Percentiles rank a stretch among this genome's conserved stretches.
Conservation (phyloP, 1,140 invertebrate genomes). For the Pantala flavescens region DNA sequence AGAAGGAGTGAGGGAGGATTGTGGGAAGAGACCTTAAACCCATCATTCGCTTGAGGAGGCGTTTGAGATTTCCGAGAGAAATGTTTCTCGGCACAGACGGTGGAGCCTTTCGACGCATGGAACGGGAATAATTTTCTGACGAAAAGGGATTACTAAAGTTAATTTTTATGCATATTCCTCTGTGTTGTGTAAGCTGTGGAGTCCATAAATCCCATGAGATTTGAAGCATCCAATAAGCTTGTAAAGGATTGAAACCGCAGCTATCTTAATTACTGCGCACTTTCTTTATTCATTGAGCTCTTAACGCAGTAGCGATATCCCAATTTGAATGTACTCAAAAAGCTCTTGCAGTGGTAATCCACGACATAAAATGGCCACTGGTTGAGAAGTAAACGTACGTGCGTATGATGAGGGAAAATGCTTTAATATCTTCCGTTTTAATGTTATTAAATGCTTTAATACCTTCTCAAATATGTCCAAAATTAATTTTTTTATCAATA, state of each 20-base stretch:
- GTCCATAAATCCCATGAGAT: slow-evolving; percentile 5
- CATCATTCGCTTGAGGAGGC: slow-evolving; percentile 3
- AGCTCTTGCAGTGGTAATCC: too few relatives aligned
- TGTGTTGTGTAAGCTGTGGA: background rate
- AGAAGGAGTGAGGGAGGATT: background rate
- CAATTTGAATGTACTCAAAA: too few relatives aligned
- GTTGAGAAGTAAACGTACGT: too few relatives aligned
- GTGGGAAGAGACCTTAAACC: background rate
- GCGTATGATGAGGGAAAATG: too few relatives aligned
- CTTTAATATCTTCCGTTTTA: too few relatives aligned
- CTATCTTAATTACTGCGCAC: slow-evolving; percentile 9
- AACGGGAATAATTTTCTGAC: slow-evolving; percentile 6
- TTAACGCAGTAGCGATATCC: background rate
- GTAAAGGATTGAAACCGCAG: background rate
- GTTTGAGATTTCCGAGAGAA: background rate
- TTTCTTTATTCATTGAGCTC: background rate
- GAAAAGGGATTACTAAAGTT: slow-evolving; percentile 10
- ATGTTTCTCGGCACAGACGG: background rate
- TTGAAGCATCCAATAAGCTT: background rate
- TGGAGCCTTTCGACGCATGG: background rate
- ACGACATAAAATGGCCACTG: too few relatives aligned
- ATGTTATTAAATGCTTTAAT: too few relatives aligned
- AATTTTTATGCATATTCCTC: slow-evolving; percentile 7
- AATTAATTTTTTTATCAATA: too few relatives aligned
- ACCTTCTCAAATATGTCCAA: too few relatives aligned